Conservation (phyloP, 2,888 invertebrate genomes). For the Urechis unicinctus region DNA sequence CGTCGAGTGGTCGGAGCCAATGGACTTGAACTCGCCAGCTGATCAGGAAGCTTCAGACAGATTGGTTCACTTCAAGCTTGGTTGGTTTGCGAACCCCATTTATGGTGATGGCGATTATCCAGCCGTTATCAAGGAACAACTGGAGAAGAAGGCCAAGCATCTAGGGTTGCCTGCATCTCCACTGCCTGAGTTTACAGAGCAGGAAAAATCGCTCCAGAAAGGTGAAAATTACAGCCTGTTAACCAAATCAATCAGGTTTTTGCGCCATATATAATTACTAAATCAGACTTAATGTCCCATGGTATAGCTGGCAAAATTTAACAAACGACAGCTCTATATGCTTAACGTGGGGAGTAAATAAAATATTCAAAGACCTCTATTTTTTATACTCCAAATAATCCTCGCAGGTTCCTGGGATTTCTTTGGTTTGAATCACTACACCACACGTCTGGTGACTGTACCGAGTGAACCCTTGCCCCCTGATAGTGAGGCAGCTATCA, state of each 20-base stretch:
- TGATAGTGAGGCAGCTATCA: conserved; percentile 3
- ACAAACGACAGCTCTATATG: too few relatives aligned
- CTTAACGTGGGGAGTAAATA: too few relatives aligned
- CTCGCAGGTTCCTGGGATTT: conserved; percentile 62
- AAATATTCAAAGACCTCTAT: too few relatives aligned
- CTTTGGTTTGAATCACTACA: conserved; percentile 70
- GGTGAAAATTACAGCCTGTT: too few relatives aligned
- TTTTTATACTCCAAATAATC: too few relatives aligned
- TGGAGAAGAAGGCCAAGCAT: conserved; percentile 5
- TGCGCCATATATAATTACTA: too few relatives aligned
- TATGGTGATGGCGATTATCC: conserved; percentile 32
- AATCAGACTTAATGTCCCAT: too few relatives aligned
- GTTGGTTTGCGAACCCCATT: conserved; percentile 43
- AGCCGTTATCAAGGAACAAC: conserved; percentile 11
- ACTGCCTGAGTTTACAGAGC: conserved; percentile 38
- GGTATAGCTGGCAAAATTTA: too few relatives aligned
- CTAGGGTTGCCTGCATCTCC: conserved; percentile 22
- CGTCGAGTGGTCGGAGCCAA: conserved; percentile 21
- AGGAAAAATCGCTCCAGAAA: conserved; percentile 30
- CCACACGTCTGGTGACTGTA: conserved; percentile 17
- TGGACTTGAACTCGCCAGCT: conserved; percentile 8
- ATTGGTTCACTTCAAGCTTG: conserved; percentile 23
- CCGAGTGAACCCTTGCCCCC: not conserved
- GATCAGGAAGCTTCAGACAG: conserved; percentile 17
- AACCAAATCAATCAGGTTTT: too few relatives aligned